Evolutionary conservation across 64 coral and sea anemone genomes (phyloP).

Genomic region (Pachyseris speciosa): DNA sequence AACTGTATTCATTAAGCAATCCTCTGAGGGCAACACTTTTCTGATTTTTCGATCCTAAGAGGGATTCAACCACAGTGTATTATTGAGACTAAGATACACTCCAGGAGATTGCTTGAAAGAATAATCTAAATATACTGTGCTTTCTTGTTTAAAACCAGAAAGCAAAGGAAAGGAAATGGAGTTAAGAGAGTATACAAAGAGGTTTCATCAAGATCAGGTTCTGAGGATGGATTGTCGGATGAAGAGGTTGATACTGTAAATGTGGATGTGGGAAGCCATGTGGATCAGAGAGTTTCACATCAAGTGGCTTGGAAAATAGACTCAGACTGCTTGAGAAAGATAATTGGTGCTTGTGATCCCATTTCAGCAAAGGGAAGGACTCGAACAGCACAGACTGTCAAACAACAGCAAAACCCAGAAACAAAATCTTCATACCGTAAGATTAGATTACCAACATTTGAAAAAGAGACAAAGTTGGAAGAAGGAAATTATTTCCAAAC

Average conservation of each 20-base stretch:
- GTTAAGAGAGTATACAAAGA: conserved; percentile 47
- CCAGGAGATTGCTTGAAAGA: too few species aligned
- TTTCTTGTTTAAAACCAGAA: neutral
- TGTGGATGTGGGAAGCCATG: neutral
- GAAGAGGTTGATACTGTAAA: neutral
- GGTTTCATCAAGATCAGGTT: conserved; percentile 2
- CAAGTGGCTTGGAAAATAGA: neutral
- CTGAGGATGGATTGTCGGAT: conserved; percentile 3
- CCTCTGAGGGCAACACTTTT: too few species aligned
- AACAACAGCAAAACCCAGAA: neutral
- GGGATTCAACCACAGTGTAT: too few species aligned
- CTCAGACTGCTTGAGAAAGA: neutral
- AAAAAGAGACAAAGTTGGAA: neutral
- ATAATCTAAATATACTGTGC: too few species aligned
- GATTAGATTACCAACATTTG: neutral
- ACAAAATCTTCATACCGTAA: neutral
- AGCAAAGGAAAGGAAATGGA: conserved; percentile 44
- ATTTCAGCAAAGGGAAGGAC: neutral
- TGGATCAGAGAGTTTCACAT: neutral
- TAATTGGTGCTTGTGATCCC: neutral
- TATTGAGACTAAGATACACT: too few species aligned
- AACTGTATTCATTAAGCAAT: too few species aligned
- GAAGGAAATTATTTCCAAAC: neutral
- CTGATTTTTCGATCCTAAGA: too few species aligned
- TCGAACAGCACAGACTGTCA: neutral